Percentiles rank a stretch among this genome's conserved stretches.
These are phyloP conservation scores for Tetragonula carbonaria DNA, from an alignment of 2,888 invertebrate genomes.

Conservation along the genomic window DNA sequence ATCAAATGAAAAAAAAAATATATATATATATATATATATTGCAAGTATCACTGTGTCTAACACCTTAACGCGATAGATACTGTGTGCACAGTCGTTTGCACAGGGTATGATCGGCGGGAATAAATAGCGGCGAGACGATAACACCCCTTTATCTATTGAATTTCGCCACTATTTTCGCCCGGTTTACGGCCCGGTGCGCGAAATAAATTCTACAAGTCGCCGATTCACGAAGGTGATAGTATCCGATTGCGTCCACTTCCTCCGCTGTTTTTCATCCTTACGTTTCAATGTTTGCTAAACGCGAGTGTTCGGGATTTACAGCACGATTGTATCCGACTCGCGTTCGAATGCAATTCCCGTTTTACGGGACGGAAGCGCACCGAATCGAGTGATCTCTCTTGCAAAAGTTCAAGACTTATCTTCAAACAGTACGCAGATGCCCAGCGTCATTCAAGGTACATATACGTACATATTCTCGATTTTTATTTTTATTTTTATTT, in stretches of 20 bases:
- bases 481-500: background rate
- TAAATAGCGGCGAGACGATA: constrained; percentile 17
- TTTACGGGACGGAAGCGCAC: background rate
- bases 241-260: constrained; percentile 40
- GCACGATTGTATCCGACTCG: constrained; percentile 14
- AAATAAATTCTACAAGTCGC: constrained; percentile 33
- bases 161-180: constrained; percentile 26
- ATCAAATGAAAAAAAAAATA: background rate
- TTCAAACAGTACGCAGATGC: background rate
- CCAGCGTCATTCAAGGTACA: too few species aligned
- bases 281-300: constrained; percentile 37
- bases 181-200: constrained; percentile 16
- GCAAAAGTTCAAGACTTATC: background rate
- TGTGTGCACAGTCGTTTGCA: constrained; percentile 1
- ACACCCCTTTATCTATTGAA: constrained; percentile 25
- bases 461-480: background rate
- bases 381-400: constrained; percentile 7
- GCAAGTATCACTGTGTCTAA: too few species aligned
- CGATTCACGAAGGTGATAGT: constrained; percentile 39
- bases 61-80: background rate
- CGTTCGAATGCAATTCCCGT: background rate
- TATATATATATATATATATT: too few species aligned
- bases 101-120: background rate
- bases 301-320: constrained; percentile 19
- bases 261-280: constrained; percentile 21